phyloP scores from a whole-genome alignment of 2,888 invertebrate species.

The Nesidiocoris tenuis region DNA sequence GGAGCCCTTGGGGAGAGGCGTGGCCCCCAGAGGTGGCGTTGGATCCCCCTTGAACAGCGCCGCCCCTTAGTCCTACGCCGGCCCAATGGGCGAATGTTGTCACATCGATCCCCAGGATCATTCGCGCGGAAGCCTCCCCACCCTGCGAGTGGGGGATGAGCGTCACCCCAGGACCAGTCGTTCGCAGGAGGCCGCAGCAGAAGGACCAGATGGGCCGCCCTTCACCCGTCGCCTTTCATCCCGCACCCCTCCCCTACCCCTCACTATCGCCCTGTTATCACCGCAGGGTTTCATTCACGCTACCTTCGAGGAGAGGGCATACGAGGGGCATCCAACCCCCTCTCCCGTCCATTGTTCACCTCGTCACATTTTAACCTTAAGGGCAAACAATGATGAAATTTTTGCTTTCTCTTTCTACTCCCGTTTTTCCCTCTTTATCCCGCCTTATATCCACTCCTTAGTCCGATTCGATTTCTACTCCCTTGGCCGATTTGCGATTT shows the following conservation, averaged over 20 bases:
- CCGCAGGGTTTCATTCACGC: background rate
- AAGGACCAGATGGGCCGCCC: slow-evolving; percentile 14
- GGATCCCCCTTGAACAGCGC: slow-evolving; percentile 6
- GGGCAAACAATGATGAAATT: slow-evolving; percentile 42
- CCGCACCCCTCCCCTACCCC: background rate
- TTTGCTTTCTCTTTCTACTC: background rate
- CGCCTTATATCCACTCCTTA: no score
- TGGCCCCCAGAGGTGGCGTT: background rate
- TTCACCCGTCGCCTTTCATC: background rate
- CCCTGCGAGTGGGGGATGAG: slow-evolving; percentile 15
- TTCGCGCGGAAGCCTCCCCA: slow-evolving; percentile 42
- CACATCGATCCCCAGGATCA: slow-evolving; percentile 40
- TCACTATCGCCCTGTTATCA: background rate
- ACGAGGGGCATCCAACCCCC: background rate
- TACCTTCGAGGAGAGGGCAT: background rate
- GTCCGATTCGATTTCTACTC: no score
- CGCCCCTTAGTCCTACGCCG: background rate
- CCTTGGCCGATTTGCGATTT: background rate
- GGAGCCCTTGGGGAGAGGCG: slow-evolving; percentile 23
- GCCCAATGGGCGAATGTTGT: slow-evolving; percentile 12
- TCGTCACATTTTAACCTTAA: slow-evolving; percentile 41
- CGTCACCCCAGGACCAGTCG: slow-evolving; percentile 36
- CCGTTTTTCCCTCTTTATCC: no score
- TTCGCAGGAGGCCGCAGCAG: slow-evolving; percentile 16
- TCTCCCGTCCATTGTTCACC: slow-evolving; percentile 28